Evolutionary conservation across 1,140 invertebrate genomes (phyloP).

Genomic region (Myzus persicae): DNA sequence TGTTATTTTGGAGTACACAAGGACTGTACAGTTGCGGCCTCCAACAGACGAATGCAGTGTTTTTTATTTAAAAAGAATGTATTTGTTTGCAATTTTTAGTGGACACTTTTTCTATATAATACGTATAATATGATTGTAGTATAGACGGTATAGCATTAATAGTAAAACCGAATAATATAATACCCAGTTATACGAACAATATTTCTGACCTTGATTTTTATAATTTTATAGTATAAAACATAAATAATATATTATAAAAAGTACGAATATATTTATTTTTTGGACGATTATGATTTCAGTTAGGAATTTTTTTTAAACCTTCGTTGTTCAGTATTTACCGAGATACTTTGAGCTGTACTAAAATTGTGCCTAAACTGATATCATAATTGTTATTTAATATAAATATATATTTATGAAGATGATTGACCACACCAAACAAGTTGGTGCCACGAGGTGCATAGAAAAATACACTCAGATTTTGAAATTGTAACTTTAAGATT

Average conservation of each 20-base stretch:
- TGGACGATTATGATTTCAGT: background rate
- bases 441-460: background rate
- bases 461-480: background rate
- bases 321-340: background rate
- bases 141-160: background rate
- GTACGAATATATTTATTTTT: background rate
- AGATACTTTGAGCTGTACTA: background rate
- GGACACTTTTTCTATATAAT: background rate
- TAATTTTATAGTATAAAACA: background rate
- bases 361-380: background rate
- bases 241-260: background rate
- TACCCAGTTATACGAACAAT: background rate
- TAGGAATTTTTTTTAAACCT: background rate
- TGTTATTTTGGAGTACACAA: background rate
- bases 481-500: background rate
- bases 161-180: background rate
- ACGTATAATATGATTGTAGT: background rate
- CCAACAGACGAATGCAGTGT: background rate
- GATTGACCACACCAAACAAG: background rate
- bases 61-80: background rate
- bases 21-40: too few relatives aligned
- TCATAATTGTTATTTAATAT: background rate
- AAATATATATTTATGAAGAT: background rate
- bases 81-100: background rate
- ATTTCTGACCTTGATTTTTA: background rate